A percentile compares a stretch with the other conserved stretches of the same genome.
These are phyloP conservation scores for Diorhabda carinulata DNA, from an alignment of 1,140 invertebrate genomes.

Conservation along the genomic window DNA sequence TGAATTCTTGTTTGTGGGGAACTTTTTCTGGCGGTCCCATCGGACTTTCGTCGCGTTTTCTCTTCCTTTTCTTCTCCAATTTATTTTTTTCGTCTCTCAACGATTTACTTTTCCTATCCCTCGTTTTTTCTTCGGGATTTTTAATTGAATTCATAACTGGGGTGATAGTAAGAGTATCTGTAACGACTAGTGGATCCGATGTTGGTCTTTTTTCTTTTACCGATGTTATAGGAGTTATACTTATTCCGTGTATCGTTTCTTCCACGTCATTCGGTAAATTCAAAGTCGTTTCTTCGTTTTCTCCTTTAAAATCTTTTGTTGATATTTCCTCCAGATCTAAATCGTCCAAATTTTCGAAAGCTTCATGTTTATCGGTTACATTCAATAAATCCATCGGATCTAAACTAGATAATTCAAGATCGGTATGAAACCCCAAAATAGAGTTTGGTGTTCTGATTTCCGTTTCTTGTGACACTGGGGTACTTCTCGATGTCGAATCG, in stretches of 20 bases:
- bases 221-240: conserved; percentile 69
- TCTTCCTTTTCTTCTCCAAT: conserved; percentile 72
- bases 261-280: conserved; percentile 50
- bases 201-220: not conserved
- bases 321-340: conserved; percentile 55
- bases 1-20: conserved; percentile 64
- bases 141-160: conserved; percentile 60
- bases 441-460: conserved; percentile 55
- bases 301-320: conserved; percentile 8
- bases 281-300: conserved; percentile 50
- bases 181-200: conserved; percentile 53
- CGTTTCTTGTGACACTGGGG: conserved; percentile 52
- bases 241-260: conserved; percentile 67
- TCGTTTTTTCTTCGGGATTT: conserved; percentile 56
- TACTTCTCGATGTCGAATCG: conserved; percentile 59
- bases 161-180: conserved; percentile 80
- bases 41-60: conserved; percentile 68
- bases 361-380: conserved; percentile 53
- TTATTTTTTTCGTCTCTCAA: conserved; percentile 58
- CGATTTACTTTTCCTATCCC: conserved; percentile 61
- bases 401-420: conserved; percentile 60
- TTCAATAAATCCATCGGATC: conserved; percentile 55
- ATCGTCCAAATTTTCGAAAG: conserved; percentile 55
- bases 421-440: conserved; percentile 55
- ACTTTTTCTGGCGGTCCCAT: conserved; percentile 84